These are phyloP conservation scores for Molossus molossus DNA, from an alignment of 2,797 vertebrate genomes.

Conservation along the genomic window DNA sequence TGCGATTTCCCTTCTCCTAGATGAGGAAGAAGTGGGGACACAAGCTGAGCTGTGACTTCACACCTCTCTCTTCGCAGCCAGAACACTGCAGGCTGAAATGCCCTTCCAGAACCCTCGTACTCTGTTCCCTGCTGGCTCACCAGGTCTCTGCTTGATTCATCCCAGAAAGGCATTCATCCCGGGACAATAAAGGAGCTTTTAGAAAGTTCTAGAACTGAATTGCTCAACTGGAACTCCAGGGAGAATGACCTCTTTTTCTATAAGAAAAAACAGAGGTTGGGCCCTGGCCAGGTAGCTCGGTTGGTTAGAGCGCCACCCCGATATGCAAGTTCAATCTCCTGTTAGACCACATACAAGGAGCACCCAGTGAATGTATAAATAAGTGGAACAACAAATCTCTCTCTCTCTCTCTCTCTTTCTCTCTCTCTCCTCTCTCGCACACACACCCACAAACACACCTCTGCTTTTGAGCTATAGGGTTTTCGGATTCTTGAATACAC, in stretches of 20 bases:
- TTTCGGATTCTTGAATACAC: no score
- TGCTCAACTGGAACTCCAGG: slow-evolving; percentile 21
- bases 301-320: no score
- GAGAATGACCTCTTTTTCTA: slow-evolving; percentile 7
- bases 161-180: background rate
- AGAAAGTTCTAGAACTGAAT: slow-evolving; percentile 48
- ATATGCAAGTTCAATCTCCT: no score
- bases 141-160: no score
- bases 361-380: no score
- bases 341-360: no score
- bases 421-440: no score
- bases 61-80: background rate
- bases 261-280: background rate
- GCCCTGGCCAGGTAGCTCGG: no score
- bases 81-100: background rate
- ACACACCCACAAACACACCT: no score
- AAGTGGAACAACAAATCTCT: no score
- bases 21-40: background rate
- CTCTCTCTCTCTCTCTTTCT: no score
- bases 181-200: background rate
- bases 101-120: background rate
- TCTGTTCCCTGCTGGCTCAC: background rate
- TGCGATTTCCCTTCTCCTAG: background rate
- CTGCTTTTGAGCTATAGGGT: no score
- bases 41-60: background rate